Evolutionary conservation across 2,113 vertebrate genomes (phyloP), one percentile per base, ranked within the genome.

Genomic region (Sphyrna mokarran): DNA sequence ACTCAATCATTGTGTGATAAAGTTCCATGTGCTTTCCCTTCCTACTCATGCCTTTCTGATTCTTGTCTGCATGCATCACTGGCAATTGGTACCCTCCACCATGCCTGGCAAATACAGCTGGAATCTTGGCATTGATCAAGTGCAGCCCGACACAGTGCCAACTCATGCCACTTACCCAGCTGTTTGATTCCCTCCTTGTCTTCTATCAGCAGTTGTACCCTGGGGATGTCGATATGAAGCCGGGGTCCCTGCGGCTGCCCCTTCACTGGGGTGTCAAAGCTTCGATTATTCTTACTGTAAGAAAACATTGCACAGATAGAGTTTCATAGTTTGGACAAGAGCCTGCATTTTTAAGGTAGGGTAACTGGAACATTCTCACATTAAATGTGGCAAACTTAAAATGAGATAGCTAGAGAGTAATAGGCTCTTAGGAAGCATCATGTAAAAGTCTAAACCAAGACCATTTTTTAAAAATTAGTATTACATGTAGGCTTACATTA

Each of bases 141-240:
- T 8, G n/a, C 48, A n/a, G 23, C n/a, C 18, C 11, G 11, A 23
- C 33, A 48, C 68, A 26, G 40, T 23, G n/a, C 18, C 69, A 8
- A 23, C 43, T 7, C n/a, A 23, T 33, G 8, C 16, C 80, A 66
- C 99, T 96, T 96, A 99, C 99, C 99, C 80, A 99, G 98, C 97
- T 99, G 99, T 95, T 99, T 99, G 98, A 99, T 99, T 96, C 99
- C 99, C 95, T 99, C 99, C 97, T 99, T 99, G 97, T 99, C 99
- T 97, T 99, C 99, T 68, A 99, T 99, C 95, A 99, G 98, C 95
- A 99, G 98, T 97, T 99, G 99, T 16, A 99, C 99, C 9, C 99
- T 98, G 0, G 99, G 99, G 96, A 99, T 99, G 97, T 99, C 99
- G 0, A 99, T 99, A 97, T 99, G 99, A 80, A 99, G 97, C 16